Conservation (phyloP, 1,140 invertebrate species). For the Caenorhabditis brenneri region DNA sequence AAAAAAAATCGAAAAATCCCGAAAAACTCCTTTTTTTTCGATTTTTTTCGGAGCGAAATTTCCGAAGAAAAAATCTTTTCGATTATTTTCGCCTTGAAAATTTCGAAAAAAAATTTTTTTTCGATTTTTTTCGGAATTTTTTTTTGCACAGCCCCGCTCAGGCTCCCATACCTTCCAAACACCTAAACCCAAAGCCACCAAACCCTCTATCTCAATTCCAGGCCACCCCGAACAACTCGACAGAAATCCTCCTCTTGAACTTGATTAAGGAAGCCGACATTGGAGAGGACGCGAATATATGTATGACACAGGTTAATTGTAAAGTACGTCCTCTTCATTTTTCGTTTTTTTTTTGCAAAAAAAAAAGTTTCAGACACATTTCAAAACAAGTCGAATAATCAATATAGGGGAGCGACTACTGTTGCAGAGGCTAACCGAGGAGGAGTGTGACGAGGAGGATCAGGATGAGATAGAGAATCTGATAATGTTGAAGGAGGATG, state of each 20-base stretch:
- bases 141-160: too few relatives aligned
- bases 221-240: conserved; percentile 46
- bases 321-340: conserved; percentile 33
- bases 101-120: too few relatives aligned
- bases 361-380: conserved; percentile 41
- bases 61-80: too few relatives aligned
- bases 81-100: too few relatives aligned
- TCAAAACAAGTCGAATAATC: conserved; percentile 40
- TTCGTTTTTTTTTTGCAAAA: neutral
- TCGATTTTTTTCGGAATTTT: too few relatives aligned
- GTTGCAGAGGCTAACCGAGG: neutral
- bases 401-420: conserved; percentile 1
- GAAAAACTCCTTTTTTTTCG: too few relatives aligned
- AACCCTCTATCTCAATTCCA: neutral
- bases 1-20: too few relatives aligned
- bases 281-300: conserved; percentile 51
- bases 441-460: conserved; percentile 51
- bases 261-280: conserved; percentile 56
- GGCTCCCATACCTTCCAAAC: too few relatives aligned
- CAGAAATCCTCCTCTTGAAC: conserved; percentile 55
- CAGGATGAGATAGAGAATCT: conserved; percentile 38
- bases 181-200: too few relatives aligned
- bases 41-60: too few relatives aligned
- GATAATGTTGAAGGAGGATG: neutral
- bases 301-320: conserved; percentile 34